Evolutionary conservation across 2,888 invertebrate species (phyloP), one percentile per base, ranked within the genome.

Genomic region (Margaritifera margaritifera): DNA sequence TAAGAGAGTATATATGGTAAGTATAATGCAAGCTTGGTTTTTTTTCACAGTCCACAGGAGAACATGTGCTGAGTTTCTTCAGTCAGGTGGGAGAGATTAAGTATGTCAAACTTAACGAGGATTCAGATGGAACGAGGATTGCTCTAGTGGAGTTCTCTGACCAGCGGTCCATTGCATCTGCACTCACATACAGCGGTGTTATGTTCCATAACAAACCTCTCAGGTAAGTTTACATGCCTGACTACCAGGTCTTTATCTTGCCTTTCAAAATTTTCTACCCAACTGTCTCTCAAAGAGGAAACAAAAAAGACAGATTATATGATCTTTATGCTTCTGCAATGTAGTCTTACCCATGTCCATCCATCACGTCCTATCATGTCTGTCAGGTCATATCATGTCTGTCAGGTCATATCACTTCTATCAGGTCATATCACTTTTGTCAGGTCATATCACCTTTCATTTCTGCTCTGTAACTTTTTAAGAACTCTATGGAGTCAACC

Each of bases 111-210:
- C 94, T 96, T 90, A 95, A 95, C 62, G 95, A 95, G 83, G 93
- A 93, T 31, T 92, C 93, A 65, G 93, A 93, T 59, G 86, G 87
- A 4, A 87, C 89, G 25, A 82, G 87, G 20, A 96, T 95, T 91
- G 95, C 95, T 4, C 92, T 98, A 84, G 92, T 99, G 69, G 99
- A 99, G 90, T 96, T 98, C 90, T 94, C 95, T 5, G 97, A 98
- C 80, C 99, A 99, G 89, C 93, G 94, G 22, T 94, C 94, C 81
- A 93, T 99, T 24, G 92, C 97, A 15, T 93, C 94, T 82, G 98
- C 96, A 0, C 91, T 99, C 50, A 91, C 91, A 60, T 91, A 98
- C 85, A 97, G 96, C 90, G 97, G 91, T n/a, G 88, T 90, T 66
- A 92, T 93, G 79, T 91, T 97, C 66, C 94, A 94, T 72, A 95